These are phyloP conservation scores for Discoglossus pictus DNA, from an alignment of 2,797 vertebrate species.

Conservation along the genomic window DNA sequence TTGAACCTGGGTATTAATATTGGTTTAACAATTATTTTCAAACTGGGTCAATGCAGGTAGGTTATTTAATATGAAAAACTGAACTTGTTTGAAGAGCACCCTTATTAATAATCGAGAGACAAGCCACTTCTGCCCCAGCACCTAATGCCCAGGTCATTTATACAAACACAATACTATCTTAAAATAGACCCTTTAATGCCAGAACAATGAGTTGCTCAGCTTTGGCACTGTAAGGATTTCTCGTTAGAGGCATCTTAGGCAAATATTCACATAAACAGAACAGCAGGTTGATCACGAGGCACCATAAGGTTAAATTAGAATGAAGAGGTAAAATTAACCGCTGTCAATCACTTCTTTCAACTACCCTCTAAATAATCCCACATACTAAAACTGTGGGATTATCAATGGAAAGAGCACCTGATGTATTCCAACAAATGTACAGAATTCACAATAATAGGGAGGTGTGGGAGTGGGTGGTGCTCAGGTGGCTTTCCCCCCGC, in stretches of 20 bases:
- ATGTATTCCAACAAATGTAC: conserved; percentile 12
- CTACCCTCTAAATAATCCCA: conserved; percentile 19
- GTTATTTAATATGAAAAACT: no score
- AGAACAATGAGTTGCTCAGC: neutral
- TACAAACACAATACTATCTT: conserved; percentile 6
- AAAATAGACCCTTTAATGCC: conserved; percentile 14
- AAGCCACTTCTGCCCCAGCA: neutral
- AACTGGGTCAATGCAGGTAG: no score
- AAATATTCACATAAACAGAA: conserved; percentile 31
- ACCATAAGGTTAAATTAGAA: conserved; percentile 28
- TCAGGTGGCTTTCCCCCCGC: conserved; percentile 70
- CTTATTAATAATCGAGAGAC: neutral
- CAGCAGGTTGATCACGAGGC: conserved; percentile 32
- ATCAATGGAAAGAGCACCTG: conserved; percentile 23
- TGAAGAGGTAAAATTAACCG: conserved; percentile 38
- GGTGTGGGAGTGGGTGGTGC: neutral
- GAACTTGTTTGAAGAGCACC: no score
- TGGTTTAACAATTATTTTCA: no score
- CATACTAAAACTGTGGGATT: conserved; percentile 18
- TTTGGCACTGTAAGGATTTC: conserved; percentile 41
- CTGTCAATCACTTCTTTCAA: conserved; percentile 11
- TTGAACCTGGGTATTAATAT: no score
- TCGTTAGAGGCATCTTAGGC: neutral
- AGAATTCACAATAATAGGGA: no score
- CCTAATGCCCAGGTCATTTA: conserved; percentile 15